phyloP scores from a whole-genome alignment of 2,888 invertebrate genomes.

The Stenodema calcarata region DNA sequence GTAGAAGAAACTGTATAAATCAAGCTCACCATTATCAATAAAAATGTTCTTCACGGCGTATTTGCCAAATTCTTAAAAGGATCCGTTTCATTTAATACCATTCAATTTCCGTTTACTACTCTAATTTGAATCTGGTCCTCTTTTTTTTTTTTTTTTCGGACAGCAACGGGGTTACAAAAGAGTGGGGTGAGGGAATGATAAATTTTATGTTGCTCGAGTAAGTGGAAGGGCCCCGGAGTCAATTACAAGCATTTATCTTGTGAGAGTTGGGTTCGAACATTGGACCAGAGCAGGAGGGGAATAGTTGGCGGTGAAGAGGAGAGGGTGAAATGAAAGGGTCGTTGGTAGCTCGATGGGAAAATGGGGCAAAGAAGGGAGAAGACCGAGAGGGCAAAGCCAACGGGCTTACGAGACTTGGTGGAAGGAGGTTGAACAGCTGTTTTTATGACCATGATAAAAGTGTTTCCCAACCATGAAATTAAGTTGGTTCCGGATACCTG shows the following conservation, averaged over 20 bases:
- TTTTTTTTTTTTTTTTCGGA: not conserved
- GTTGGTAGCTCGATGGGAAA: not conserved
- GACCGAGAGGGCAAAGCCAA: not conserved
- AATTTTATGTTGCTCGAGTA: slow-evolving; percentile 9
- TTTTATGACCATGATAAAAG: slow-evolving; percentile 49
- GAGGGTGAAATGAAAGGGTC: not conserved
- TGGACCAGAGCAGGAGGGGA: not conserved
- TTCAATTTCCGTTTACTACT: not conserved
- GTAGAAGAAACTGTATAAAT: too few relatives aligned
- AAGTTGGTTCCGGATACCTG: slow-evolving; percentile 49
- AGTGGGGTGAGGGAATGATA: slow-evolving; percentile 16
- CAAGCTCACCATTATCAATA: not conserved
- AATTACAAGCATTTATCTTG: slow-evolving; percentile 36
- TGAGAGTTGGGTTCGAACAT: slow-evolving; percentile 13
- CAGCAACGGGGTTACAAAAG: not conserved
- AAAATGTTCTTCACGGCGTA: not conserved
- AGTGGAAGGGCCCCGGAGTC: slow-evolving; percentile 9
- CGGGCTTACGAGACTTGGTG: not conserved
- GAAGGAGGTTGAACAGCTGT: slow-evolving; percentile 39
- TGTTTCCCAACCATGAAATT: slow-evolving; percentile 48
- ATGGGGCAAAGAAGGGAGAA: not conserved
- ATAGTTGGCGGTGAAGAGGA: too few relatives aligned
- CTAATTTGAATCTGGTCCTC: slow-evolving; percentile 20
- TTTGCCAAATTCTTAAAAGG: not conserved
- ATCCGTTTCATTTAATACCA: not conserved